These are phyloP conservation scores for Trichogramma evanescens DNA, from an alignment of 2,888 invertebrate species.

Conservation along the genomic window DNA sequence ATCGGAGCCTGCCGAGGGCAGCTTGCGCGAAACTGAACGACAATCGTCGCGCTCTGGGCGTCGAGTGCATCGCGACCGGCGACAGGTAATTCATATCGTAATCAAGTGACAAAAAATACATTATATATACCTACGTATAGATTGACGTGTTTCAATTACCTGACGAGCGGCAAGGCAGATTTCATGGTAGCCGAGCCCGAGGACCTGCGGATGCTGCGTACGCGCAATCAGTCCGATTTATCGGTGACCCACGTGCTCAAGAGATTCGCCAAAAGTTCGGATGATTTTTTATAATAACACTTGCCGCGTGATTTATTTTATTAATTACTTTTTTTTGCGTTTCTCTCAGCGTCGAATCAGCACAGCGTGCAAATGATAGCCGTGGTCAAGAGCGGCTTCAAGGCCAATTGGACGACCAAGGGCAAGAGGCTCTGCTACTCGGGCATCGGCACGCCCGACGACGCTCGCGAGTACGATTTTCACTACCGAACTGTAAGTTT, in stretches of 20 bases:
- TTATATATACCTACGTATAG: conserved; percentile 45
- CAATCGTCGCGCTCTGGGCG: background rate
- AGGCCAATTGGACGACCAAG: background rate
- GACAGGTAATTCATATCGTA: background rate
- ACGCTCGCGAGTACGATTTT: background rate
- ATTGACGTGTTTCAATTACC: conserved; percentile 71
- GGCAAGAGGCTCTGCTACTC: conserved; percentile 10
- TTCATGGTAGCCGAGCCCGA: conserved; percentile 79
- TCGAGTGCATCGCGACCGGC: background rate
- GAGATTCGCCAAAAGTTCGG: conserved; percentile 7
- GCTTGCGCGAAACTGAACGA: too few species aligned
- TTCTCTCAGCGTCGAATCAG: background rate
- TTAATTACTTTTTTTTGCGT: background rate
- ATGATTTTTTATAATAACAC: background rate
- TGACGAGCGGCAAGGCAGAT: conserved; percentile 72
- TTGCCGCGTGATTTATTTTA: background rate
- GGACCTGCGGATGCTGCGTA: conserved; percentile 67
- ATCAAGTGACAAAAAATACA: background rate
- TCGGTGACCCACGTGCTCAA: conserved; percentile 51
- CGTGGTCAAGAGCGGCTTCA: background rate
- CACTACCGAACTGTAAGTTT: conserved; percentile 4
- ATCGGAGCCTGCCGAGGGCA: too few species aligned
- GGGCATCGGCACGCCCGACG: background rate
- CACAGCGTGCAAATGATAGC: conserved; percentile 1
- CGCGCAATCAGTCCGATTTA: conserved; percentile 47